Evolutionary conservation across 2,113 vertebrate species (phyloP), one percentile per base, ranked within the genome.

Genomic region (Thunnus maccoyii): DNA sequence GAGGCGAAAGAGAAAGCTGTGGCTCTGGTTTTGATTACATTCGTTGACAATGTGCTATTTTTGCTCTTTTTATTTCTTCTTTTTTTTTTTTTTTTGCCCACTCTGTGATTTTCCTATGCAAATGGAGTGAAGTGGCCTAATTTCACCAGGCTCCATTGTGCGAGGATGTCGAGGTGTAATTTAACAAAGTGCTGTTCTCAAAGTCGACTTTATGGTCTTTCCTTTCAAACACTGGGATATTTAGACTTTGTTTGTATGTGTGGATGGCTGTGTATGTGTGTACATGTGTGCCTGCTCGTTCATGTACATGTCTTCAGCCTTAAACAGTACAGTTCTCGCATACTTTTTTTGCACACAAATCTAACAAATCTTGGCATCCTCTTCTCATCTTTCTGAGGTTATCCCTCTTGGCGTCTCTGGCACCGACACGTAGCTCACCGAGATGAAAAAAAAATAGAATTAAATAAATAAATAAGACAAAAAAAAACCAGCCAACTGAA

Each of bases 31-130:
- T 89, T 16, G 16, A 87, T 88, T 88, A 88, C 51, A 64, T 52
- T 65, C 44, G 25, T 85, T 74, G 62, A 87, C 80, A 83, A 70
- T 87, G 78, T 79, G 76, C 79, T 86, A 84, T 89, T 91, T 88
- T 88, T 27, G 36, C 70, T 66, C 66, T 74, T 62, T 71, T 51
- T 14, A 22, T 61, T 72, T 41, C 80, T 76, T n/a, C 58, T 63
- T 2, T 36, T 20, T n/a, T 64, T 80, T 22, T 22, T 22, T 22
- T 22, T 22, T 82, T 55, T 74, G 54, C 71, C 64, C 65, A 27
- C 74, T 60, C 22, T 77, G 68, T 82, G 69, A 74, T 80, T 88
- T 86, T 83, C 74, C 77, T 70, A 18, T 78, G 60, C 77, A 83
- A 84, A 79, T 65, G 73, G 60, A 11, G 36, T 20, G 62, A 76